Evolutionary conservation across 2,113 vertebrate species (phyloP).

Genomic region (Sebastes fasciatus): DNA sequence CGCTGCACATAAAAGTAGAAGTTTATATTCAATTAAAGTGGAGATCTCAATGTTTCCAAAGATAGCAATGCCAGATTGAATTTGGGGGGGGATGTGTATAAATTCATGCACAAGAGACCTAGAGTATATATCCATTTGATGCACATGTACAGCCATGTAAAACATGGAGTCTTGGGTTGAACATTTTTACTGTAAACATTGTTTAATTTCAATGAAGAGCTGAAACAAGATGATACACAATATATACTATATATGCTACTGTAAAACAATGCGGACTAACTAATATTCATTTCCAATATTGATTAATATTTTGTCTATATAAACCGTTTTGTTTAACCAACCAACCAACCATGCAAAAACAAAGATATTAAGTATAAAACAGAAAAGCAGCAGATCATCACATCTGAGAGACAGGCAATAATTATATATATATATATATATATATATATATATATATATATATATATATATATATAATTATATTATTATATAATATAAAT

Average conservation of each 20-base stretch:
- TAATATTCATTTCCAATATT: background rate
- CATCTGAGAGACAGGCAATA: background rate
- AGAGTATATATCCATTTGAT: background rate
- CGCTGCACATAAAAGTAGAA: background rate
- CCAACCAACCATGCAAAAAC: background rate
- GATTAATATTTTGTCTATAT: background rate
- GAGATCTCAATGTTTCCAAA: background rate
- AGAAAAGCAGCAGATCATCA: background rate
- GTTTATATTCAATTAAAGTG: background rate
- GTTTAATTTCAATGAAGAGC: background rate
- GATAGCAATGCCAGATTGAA: background rate
- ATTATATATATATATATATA: too few species aligned
- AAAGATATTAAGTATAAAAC: background rate
- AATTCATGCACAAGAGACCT: background rate
- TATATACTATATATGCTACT: too few species aligned
- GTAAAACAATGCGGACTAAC: background rate
- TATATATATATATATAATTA: too few species aligned
- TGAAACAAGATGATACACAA: background rate
- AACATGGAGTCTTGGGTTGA: background rate
- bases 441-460: too few species aligned
- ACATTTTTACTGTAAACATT: background rate
- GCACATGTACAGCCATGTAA: background rate
- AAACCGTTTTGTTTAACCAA: background rate
- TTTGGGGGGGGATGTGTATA: background rate
- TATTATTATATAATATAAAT: too few species aligned